Percentiles rank a stretch among this genome's conserved stretches.
Evolutionary conservation across 2,797 vertebrate genomes (phyloP).

Genomic region (Australoheros facetus): DNA sequence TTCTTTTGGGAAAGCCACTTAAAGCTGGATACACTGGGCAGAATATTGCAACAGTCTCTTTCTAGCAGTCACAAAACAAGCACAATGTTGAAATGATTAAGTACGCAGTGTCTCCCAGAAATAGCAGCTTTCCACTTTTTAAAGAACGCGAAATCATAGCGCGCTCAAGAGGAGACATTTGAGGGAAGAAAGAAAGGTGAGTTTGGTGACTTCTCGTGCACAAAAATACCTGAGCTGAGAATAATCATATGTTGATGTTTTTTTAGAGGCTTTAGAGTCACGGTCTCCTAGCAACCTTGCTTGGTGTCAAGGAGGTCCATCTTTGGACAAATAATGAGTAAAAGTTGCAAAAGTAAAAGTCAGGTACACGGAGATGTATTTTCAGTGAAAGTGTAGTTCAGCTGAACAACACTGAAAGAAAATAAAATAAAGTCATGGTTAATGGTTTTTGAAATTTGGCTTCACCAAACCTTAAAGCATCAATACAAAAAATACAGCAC

Average conservation of each 20-base stretch:
- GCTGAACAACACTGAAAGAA: neutral
- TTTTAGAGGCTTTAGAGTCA: conserved; percentile 29
- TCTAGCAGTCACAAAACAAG: conserved; percentile 23
- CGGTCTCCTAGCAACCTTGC: conserved; percentile 49
- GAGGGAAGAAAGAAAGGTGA: neutral
- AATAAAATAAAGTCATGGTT: neutral
- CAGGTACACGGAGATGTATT: neutral
- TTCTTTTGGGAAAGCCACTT: neutral
- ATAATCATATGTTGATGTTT: conserved; percentile 7
- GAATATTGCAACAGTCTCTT: neutral
- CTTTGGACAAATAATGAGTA: conserved; percentile 5
- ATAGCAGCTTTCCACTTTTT: conserved; percentile 34
- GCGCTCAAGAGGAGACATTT: conserved; percentile 40
- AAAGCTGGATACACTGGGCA: conserved; percentile 15
- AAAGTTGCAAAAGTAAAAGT: conserved; percentile 3
- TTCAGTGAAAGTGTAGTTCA: neutral
- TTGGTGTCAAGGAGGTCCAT: conserved; percentile 8
- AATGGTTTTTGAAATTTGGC: neutral
- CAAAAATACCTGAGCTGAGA: conserved; percentile 2
- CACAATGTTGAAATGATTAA: conserved; percentile 31
- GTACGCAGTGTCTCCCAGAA: conserved; percentile 25
- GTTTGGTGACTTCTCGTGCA: conserved; percentile 12
- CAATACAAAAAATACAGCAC: neutral
- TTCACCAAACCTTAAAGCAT: neutral
- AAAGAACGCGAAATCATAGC: conserved; percentile 18